These are phyloP conservation scores for Peromyscus melanophrys DNA, from an alignment of 2,797 vertebrate species.

Conservation along the genomic window DNA sequence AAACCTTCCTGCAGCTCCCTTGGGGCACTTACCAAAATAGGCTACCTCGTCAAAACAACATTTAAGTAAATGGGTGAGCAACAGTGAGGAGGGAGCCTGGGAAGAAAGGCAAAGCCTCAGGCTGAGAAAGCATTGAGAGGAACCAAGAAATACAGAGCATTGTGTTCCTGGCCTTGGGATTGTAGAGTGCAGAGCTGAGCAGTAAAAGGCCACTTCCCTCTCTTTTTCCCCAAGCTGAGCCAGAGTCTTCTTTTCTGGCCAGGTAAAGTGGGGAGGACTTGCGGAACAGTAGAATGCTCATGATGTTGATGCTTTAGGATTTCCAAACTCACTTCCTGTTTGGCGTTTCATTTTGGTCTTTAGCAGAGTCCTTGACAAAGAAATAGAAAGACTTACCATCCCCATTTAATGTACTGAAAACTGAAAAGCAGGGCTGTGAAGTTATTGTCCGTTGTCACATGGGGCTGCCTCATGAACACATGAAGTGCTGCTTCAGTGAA, in stretches of 20 bases:
- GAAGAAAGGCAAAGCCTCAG: conserved; percentile 63
- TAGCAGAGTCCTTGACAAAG: conserved; percentile 32
- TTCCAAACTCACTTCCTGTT: conserved; percentile 57
- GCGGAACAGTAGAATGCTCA: conserved; percentile 4
- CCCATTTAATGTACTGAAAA: conserved; percentile 3
- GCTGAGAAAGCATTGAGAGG: conserved; percentile 68
- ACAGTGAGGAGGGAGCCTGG: conserved; percentile 60
- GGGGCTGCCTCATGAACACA: conserved; percentile 5
- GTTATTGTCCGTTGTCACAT: conserved; percentile 15
- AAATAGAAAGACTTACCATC: conserved; percentile 32
- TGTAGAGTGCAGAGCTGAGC: background rate
- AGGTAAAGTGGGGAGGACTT: conserved; percentile 5
- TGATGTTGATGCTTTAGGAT: background rate
- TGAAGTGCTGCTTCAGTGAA: background rate
- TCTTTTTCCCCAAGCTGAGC: background rate
- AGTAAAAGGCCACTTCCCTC: background rate
- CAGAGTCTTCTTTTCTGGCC: background rate
- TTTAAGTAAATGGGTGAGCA: conserved; percentile 85
- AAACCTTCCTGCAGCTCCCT: conserved; percentile 80
- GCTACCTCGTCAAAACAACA: conserved; percentile 83
- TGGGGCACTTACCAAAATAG: conserved; percentile 82
- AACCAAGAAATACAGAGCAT: conserved; percentile 46
- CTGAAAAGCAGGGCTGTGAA: background rate
- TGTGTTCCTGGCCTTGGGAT: conserved; percentile 10
- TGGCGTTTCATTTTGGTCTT: conserved; percentile 67